phyloP scores from a whole-genome alignment of 2,113 vertebrate species.

The Aix galericulata region DNA sequence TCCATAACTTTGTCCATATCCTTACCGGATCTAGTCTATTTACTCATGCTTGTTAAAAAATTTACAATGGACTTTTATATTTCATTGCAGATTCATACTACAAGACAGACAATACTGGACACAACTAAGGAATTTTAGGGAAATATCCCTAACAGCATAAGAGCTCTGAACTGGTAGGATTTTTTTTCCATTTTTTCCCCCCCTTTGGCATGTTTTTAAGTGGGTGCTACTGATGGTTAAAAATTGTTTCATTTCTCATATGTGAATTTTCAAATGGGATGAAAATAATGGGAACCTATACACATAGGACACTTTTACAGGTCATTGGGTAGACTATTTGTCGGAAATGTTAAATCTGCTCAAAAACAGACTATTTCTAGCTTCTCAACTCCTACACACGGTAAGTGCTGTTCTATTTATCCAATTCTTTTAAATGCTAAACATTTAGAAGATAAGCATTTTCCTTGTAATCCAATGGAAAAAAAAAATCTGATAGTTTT shows the following conservation, averaged over 20 bases:
- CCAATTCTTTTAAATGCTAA: neutral
- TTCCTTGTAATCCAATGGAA: neutral
- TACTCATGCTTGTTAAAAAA: neutral
- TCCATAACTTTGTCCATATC: neutral
- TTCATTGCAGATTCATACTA: conserved; percentile 7
- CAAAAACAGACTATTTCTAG: neutral
- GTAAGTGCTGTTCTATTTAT: neutral
- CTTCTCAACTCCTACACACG: neutral
- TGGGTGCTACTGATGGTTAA: neutral
- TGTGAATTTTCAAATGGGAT: neutral
- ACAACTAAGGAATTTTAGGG: neutral
- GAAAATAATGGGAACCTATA: neutral
- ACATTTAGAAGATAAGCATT: too few relatives aligned
- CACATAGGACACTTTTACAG: neutral
- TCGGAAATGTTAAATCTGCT: neutral
- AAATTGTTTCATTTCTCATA: neutral
- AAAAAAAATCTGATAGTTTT: neutral
- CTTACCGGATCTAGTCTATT: neutral
- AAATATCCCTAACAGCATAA: neutral
- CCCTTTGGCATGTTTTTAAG: neutral
- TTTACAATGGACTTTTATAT: neutral
- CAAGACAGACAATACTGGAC: neutral
- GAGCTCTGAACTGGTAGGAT: conserved; percentile 44
- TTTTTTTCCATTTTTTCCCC: neutral
- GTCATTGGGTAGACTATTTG: neutral